Base-by-base conservation (phyloP, 1,140 invertebrate genomes). In the Pseudomyrmex cubaensis region DNA sequence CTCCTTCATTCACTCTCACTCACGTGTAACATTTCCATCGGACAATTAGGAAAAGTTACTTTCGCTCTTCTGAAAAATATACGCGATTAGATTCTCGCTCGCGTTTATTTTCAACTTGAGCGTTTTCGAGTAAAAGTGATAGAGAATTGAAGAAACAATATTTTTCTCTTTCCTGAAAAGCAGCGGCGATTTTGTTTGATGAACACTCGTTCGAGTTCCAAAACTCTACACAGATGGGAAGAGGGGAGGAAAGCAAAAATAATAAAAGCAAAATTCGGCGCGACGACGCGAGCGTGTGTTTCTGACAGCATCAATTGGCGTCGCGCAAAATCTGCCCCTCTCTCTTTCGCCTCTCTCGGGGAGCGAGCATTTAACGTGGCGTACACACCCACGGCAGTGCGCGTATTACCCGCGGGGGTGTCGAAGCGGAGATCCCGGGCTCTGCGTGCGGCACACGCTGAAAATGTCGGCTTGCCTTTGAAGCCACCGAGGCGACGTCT, bases 251-350 rank as follows among this genome's bases (percentile, higher is more conserved):
- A 57, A 70, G 13, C 8, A 77, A 80, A 78, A 70, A 80, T 25
- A 80, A 80, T 59, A 57, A 70, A 80, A 80, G 76, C 66, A 59
- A 80, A 80, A 80, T 80, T 80, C 46, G 76, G 76, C 56, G 44
- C 66, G 66, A 52, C 66, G 66, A 80, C 66, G 72, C 54, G 76
- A 35, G 44, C 54, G 76, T 70, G 76, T 80, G 76, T 80, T 80
- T 61, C 66, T 80, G 76, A 80, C 76, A 80, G 76, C 66, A 56
- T 80, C 76, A 54, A 80, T 80, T 80, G 66, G 66, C 76, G 44
- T 80, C 66, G 66, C 66, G 17, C 54, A 78, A 78, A 78, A 78
- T 78, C 76, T 10, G 66, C 44, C 76, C 22, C 76, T 80, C 76
- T 72, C 72, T 80, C 74, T 35, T 63, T 76, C 35, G 35, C 35